phyloP scores from a whole-genome alignment of 64 coral and sea anemone species.

The Anthopleura sola region DNA sequence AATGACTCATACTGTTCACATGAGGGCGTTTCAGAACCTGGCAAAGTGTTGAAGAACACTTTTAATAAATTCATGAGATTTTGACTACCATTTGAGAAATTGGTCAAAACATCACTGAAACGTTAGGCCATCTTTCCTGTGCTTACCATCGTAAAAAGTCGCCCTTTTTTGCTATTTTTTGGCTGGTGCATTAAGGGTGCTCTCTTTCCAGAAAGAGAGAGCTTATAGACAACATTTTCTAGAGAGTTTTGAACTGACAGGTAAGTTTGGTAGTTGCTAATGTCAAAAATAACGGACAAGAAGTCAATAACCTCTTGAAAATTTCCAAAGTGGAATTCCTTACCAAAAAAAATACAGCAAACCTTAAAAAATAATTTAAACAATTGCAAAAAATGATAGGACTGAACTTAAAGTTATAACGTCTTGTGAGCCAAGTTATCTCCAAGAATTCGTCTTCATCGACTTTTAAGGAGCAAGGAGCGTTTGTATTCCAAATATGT shows the following conservation, averaged over 20 bases:
- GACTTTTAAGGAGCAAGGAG: no score
- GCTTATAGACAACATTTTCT: background rate
- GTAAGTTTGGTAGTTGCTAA: background rate
- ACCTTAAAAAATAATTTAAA: no score
- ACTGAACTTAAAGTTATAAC: no score
- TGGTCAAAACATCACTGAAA: background rate
- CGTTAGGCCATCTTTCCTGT: background rate
- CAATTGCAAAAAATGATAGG: no score
- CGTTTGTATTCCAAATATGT: no score
- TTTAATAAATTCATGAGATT: slow-evolving; percentile 7
- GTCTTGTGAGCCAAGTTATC: no score
- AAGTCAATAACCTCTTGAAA: no score
- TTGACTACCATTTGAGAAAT: background rate
- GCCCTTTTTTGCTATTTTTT: background rate
- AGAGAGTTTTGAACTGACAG: background rate
- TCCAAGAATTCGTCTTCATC: no score
- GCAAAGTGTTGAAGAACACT: background rate
- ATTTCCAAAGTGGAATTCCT: no score
- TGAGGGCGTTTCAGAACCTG: background rate
- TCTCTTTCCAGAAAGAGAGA: background rate
- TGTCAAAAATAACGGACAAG: no score
- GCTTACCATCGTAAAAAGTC: background rate
- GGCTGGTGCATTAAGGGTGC: background rate
- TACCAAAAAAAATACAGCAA: no score
- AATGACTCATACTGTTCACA: background rate